Percentiles rank a stretch among this genome's conserved stretches.
These are phyloP conservation scores for Epinotia demarniana DNA, from an alignment of 2,888 invertebrate genomes.

Conservation along the genomic window DNA sequence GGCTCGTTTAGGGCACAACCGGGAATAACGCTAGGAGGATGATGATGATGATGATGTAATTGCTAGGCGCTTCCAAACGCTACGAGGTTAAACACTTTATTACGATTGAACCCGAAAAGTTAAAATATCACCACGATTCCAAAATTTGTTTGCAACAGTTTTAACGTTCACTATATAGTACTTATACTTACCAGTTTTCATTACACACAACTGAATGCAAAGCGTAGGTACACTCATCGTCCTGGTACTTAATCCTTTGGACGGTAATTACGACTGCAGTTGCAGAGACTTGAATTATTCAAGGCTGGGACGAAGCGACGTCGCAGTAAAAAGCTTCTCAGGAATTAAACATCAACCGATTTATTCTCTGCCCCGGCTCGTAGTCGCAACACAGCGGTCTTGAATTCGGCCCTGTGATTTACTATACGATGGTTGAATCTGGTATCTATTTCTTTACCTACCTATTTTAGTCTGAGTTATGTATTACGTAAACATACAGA, in stretches of 20 bases:
- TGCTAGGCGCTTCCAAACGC: no score
- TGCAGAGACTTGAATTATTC: background rate
- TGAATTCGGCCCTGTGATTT: slow-evolving; percentile 6
- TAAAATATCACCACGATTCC: no score
- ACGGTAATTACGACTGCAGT: slow-evolving; percentile 7
- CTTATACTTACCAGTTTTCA: background rate
- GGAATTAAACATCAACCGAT: slow-evolving; percentile 27
- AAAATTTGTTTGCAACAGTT: no score
- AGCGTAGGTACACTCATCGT: background rate
- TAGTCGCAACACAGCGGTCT: background rate
- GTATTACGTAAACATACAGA: no score
- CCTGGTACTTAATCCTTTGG: background rate
- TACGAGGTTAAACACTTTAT: no score
- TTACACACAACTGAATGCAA: background rate
- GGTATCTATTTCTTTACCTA: background rate
- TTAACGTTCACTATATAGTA: no score
- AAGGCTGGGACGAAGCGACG: slow-evolving; percentile 3
- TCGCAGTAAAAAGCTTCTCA: slow-evolving; percentile 21
- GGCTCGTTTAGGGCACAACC: no score
- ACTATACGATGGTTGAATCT: background rate
- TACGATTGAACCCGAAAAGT: no score
- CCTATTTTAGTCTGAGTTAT: background rate
- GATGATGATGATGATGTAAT: no score
- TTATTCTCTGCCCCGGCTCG: slow-evolving; percentile 13
- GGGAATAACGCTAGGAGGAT: no score